Evolutionary conservation across 2,113 vertebrate genomes (phyloP).

Genomic region (Dipodomys stephensi): DNA sequence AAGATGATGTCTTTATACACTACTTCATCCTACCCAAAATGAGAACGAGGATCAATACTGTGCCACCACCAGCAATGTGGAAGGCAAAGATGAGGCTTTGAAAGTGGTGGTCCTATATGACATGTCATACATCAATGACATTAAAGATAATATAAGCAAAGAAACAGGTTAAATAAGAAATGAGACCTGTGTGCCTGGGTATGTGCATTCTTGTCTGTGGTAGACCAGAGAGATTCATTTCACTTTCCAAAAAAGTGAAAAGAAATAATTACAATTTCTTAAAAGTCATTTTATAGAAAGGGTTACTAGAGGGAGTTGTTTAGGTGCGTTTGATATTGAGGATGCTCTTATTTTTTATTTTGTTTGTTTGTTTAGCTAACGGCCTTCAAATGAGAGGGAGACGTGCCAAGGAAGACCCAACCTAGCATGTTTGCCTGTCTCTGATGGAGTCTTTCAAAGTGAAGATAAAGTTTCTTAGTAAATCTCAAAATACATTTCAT

Average conservation of each 20-base stretch:
- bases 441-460: not conserved
- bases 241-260: not conserved
- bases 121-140: not conserved
- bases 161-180: not conserved
- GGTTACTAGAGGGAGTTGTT: too few relatives aligned
- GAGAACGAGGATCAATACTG: not conserved
- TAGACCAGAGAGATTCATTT: not conserved
- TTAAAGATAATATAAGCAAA: not conserved
- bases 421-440: not conserved
- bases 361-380: not conserved
- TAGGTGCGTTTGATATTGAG: too few relatives aligned
- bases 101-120: not conserved
- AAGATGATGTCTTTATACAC: not conserved
- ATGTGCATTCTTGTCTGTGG: not conserved
- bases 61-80: not conserved
- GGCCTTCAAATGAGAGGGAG: not conserved
- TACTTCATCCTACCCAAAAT: not conserved
- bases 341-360: not conserved
- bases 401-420: not conserved
- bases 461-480: not conserved
- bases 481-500: not conserved
- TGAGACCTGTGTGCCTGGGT: not conserved
- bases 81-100: fast-evolving
- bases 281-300: not conserved
- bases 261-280: not conserved